phyloP scores from a whole-genome alignment of 1,140 invertebrate species.

The Drosophila saltans region DNA sequence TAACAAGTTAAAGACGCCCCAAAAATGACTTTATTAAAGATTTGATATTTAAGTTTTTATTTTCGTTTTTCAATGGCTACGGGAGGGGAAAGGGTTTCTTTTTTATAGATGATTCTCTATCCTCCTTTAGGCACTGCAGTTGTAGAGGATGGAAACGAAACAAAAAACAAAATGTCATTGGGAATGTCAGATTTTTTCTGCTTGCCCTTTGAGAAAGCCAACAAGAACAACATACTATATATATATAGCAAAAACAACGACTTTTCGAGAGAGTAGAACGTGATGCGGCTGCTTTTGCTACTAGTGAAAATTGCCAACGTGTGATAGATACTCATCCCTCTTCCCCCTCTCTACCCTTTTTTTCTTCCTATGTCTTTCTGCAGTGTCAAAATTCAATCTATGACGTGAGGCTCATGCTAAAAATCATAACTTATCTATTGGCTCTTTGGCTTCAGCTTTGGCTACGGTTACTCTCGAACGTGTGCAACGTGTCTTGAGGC shows the following conservation, averaged over 20 bases:
- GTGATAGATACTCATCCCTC: not conserved
- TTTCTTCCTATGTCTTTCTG: constrained; percentile 1
- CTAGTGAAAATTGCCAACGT: constrained; percentile 57
- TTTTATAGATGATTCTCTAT: not conserved
- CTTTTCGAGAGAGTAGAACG: constrained; percentile 48
- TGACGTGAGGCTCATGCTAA: constrained; percentile 73
- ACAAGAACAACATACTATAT: constrained; percentile 31
- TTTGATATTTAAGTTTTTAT: constrained; percentile 76
- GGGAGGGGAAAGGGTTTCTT: constrained; percentile 1
- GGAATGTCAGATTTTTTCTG: constrained; percentile 66
- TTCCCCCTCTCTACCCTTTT: constrained; percentile 11
- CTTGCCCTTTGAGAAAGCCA: constrained; percentile 63
- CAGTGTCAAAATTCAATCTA: constrained; percentile 67
- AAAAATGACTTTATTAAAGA: constrained; percentile 76
- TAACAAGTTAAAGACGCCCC: constrained; percentile 63
- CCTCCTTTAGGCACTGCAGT: constrained; percentile 48
- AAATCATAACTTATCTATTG: constrained; percentile 62
- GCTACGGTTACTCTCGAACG: constrained; percentile 16
- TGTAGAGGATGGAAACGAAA: constrained; percentile 2
- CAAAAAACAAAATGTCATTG: constrained; percentile 63
- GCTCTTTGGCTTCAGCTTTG: constrained; percentile 35
- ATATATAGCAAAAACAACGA: not conserved
- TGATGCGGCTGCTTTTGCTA: constrained; percentile 50
- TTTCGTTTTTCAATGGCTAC: not conserved
- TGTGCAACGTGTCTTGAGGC: constrained; percentile 24